Evolutionary conservation across 2,888 invertebrate species (phyloP), one percentile per base, ranked within the genome.

Genomic region (Melieria omissa): DNA sequence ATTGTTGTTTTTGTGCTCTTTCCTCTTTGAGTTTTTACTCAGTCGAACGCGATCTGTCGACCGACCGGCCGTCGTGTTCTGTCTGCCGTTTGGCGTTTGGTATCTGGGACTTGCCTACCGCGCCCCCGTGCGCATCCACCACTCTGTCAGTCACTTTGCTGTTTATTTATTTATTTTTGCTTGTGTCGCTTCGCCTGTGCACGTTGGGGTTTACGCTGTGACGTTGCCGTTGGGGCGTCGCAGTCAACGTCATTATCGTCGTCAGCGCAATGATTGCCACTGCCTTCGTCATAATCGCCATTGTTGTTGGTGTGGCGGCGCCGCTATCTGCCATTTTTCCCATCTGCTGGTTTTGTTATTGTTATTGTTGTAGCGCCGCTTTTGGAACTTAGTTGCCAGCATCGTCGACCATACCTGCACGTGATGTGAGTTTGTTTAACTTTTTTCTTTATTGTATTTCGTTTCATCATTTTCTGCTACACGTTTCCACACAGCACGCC

Each of bases 401-500:
- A 45, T 16, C 52, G 52, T 45, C 45, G n/a, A 42, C 16, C 54
- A 62, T 62, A 62, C 68, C 57, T 46, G 64, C 63, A 70, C 58
- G 63, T 70, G 64, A 61, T 44, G 60, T 29, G n/a, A 66, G 12
- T 66, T 66, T 64, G 54, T 57, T 70, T 70, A 41, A 45, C 44
- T 70, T 70, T 14, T 55, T 55, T 70, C 52, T 58, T 67, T 45
- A 29, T 16, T 65, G 14, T 16, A 16, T n/a, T 57, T 16, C 42
- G 42, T 67, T 42, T 49, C 46, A 60, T 67, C 49, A 29, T 9
- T 67, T 67, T 60, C 41, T 47, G 55, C 42, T 45, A 45, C 52
- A 63, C 63, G n/a, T 49, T 61, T 49, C 29, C 62, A 55, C 62
- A 55, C 49, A 42, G 76, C 78, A 82, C 80, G 77, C 82, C 78